A percentile compares a stretch with the other conserved stretches of the same genome.
Evolutionary conservation across 2,888 invertebrate species (phyloP).

Genomic region (Sphecodes monilicornis): DNA sequence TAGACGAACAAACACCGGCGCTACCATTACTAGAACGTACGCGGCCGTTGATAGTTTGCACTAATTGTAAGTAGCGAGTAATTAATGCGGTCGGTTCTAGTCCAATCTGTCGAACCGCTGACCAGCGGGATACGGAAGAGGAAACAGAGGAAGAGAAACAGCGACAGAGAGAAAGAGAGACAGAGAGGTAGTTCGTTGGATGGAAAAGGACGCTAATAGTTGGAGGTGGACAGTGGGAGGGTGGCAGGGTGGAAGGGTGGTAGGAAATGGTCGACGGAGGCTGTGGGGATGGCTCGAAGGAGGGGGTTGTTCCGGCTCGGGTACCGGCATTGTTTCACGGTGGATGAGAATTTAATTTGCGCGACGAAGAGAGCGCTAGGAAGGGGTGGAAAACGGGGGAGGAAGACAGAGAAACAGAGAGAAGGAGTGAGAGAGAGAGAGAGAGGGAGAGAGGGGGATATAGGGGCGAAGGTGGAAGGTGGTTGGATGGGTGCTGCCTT

Average conservation of each 20-base stretch:
- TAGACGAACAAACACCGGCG: slow-evolving; percentile 34
- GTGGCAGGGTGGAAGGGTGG: slow-evolving; percentile 27
- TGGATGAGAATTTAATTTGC: slow-evolving; percentile 84
- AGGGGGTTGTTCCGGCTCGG: slow-evolving; percentile 70
- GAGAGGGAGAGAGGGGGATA: slow-evolving; percentile 33
- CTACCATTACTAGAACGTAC: slow-evolving; percentile 52
- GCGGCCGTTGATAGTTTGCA: slow-evolving; percentile 61
- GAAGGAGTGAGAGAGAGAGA: slow-evolving; percentile 30
- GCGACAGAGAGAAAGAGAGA: not conserved
- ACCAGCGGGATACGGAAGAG: slow-evolving; percentile 68
- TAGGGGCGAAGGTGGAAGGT: slow-evolving; percentile 56
- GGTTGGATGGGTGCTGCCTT: slow-evolving; percentile 80
- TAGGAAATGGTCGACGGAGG: slow-evolving; percentile 43
- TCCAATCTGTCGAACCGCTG: slow-evolving; percentile 73
- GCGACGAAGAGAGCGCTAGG: slow-evolving; percentile 68
- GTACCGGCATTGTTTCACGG: slow-evolving; percentile 82
- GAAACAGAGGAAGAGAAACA: not conserved
- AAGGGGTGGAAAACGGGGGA: slow-evolving; percentile 31
- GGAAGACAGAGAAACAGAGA: slow-evolving; percentile 31
- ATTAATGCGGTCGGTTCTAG: slow-evolving; percentile 81
- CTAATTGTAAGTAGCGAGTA: slow-evolving; percentile 80
- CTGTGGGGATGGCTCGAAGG: slow-evolving; percentile 34
- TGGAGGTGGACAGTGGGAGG: slow-evolving; percentile 21
- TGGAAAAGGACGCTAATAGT: not conserved
- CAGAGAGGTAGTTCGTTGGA: slow-evolving; percentile 2